These are phyloP conservation scores for Epinephelus coioides DNA, from an alignment of 2,797 vertebrate species.

Conservation along the genomic window DNA sequence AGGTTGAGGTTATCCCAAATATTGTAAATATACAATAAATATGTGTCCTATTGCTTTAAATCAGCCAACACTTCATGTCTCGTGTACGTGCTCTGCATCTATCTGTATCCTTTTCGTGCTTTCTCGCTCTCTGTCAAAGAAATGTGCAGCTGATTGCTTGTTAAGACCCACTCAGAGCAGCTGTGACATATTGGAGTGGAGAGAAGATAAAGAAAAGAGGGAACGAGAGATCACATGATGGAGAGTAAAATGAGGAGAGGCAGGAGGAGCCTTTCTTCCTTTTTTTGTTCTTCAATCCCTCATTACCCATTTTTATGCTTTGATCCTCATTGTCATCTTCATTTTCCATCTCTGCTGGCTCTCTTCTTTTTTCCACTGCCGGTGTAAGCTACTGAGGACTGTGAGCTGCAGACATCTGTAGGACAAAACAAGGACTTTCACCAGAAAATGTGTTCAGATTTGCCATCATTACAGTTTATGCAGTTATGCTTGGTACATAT, in stretches of 20 bases:
- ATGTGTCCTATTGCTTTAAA: neutral
- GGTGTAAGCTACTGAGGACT: neutral
- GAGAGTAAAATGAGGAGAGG: slow-evolving; percentile 15
- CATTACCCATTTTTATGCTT: slow-evolving; percentile 40
- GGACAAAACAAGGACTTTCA: neutral
- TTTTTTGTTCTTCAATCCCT: slow-evolving; percentile 23
- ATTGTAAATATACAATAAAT: neutral
- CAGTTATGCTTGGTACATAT: no score
- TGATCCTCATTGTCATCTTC: slow-evolving; percentile 36
- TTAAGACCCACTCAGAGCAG: slow-evolving; percentile 1
- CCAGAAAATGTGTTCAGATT: neutral
- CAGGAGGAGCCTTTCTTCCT: neutral
- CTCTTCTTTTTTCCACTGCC: neutral
- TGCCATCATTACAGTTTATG: neutral
- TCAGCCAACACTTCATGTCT: no score
- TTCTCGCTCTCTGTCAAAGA: neutral
- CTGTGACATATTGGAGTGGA: neutral
- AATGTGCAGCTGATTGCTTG: slow-evolving; percentile 1
- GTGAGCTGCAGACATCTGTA: neutral
- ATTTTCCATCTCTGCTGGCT: neutral
- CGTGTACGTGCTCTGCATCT: neutral
- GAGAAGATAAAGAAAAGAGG: neutral
- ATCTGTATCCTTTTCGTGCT: no score
- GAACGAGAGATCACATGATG: neutral
- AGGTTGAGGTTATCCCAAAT: neutral